Evolutionary conservation across 2,888 invertebrate genomes (phyloP), one percentile per base, ranked within the genome.

Genomic region (Lapara coniferarum): DNA sequence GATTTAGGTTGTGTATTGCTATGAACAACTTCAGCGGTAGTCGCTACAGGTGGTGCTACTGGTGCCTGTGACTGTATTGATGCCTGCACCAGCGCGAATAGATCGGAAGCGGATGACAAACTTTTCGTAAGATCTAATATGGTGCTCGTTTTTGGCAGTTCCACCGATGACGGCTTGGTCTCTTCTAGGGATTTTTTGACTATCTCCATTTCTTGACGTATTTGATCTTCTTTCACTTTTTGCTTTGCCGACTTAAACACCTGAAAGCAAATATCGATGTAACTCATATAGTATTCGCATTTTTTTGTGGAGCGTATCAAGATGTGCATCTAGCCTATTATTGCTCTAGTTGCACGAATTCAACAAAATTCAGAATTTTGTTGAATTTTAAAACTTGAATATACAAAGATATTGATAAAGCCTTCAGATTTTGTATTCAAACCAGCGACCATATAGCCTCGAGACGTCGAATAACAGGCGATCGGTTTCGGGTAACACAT

Each of bases 171-270:
- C n/a, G 78, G 72, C 72, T 88, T 88, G 0, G 82, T 72, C 73
- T 89, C 90, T 71, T 90, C 87, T 12, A 94, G 77, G 14, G 94
- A 91, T 74, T 93, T 92, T 79, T 86, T 91, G 10, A 94, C 93
- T 69, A 95, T 93, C 81, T 95, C 94, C 86, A 95, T 94, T 73
- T 95, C 95, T 78, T 95, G 95, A 14, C 95, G 93, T 55, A 92
- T 88, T 78, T 94, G 92, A 77, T 95, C 95, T 71, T 96, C 96
- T 74, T 94, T 95, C 0, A 97, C 95, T 81, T 97, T 97, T 79
- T 96, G 95, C 0, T 96, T 96, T 0, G 96, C 97, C 0, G 96
- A 96, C 84, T 96, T 95, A 77, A 97, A 96, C 58, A 97, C 89
- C 94, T 94, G 80, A 4, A 81, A 82, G 69, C 69, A 71, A n/a